Base-by-base conservation (phyloP, 1,140 invertebrate genomes). In the Lordiphosa mommai region DNA sequence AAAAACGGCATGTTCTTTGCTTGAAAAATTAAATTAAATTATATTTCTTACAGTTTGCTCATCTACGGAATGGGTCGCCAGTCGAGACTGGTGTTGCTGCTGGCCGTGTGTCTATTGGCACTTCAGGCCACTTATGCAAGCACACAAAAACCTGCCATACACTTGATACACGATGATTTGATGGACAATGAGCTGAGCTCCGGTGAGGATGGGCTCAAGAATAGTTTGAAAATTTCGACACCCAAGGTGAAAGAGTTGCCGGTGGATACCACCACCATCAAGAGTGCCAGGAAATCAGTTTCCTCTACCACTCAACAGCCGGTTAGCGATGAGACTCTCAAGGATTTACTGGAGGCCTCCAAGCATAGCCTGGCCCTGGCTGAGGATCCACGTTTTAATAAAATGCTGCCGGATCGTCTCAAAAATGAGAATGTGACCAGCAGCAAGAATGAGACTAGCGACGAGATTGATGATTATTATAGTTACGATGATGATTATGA, bases 321-420 rank as follows among this genome's bases (percentile, higher is more conserved):
- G n/a, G 20, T 88, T 8, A 80, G 66, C 33, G 68, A 72, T 44
- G 82, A 88, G 44, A 79, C 64, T 0, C 37, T 85, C 0, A 56
- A 71, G 55, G 82, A 88, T 46, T 49, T 88, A 5, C 10, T 80
- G n/a, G 86, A 88, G 59, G 86, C 82, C 5, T 68, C 86, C 16
- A 88, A 80, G 61, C 86, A 88, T 13, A 87, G 53, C n/a, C 44
- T 60, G 16, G 69, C 77, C 1, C 30, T 88, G 27, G 73, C 80
- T 12, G 73, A 87, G 16, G 87, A 88, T 85, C 77, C 72, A 12
- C 79, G 86, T 23, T 88, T 79, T 33, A 87, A 88, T 38, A 84
- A 88, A 66, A 76, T 88, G 66, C 60, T 88, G 38, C 72, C 72
- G 3, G 61, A 73, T 49, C 60, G 60, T 23, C 55, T 76, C 6